Base-by-base conservation (phyloP, 2,888 invertebrate genomes). In the Synanthedon tipuliformis region DNA sequence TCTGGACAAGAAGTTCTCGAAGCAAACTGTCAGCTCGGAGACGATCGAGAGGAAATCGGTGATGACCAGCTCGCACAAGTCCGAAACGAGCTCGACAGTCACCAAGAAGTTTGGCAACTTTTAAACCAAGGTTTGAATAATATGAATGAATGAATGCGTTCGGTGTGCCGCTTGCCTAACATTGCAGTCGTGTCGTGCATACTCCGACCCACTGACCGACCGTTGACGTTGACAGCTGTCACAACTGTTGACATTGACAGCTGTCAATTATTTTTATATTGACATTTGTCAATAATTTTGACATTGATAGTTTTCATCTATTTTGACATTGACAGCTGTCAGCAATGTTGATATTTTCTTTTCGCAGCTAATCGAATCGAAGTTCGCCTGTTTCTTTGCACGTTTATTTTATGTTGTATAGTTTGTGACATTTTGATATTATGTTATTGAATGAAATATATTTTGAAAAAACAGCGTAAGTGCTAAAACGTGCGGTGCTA, bases 1-100 rank as follows among this genome's bases (percentile, higher is more conserved):
- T n/a, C 62, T 92, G 59, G 92, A 92, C 57, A 91, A 91, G 61
- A 90, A 89, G 63, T 90, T 90, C 79, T 81, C 91, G 4, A 92
- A 92, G 57, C 91, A 92, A 60, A 91, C 92, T 0, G 89, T 90
- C n/a, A 90, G 89, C 0, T 91, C 92, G 50, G 92, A 92, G 59
- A 90, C 91, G 0, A 89, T 91, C 15, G 92, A 92, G 59, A 89
- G 90, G 69, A 91, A 92, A 65, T 92, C 91, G 0, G 89, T 92
- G 0, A 91, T 91, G 67, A 92, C 89, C 57, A 90, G 90, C 51
- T 89, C 89, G 2, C 89, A 89, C 54, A 90, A 89, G 56, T 89
- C 89, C 0, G 89, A 90, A 57, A 81, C 84, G 12, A 89, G 89
- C 50, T 89, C 89, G 0, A 89, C 89, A 0, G 86, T 89, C 50